Conservation (phyloP, 1,140 invertebrate species). For the Sitobion miscanthi region DNA sequence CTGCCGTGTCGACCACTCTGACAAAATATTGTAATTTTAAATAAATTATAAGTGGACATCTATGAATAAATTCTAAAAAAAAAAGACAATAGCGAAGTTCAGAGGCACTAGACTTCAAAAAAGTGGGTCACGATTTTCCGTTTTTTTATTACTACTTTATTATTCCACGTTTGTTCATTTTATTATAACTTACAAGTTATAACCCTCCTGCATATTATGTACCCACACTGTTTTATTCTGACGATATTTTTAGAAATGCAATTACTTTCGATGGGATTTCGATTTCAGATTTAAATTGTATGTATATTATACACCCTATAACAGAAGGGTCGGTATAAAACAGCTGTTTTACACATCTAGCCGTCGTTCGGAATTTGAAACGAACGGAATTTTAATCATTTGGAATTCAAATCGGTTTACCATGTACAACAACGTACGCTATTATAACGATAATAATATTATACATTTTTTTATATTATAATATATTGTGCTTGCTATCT, state of each 20-base stretch:
- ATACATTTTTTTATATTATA: background rate
- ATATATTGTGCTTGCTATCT: background rate
- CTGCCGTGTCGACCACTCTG: background rate
- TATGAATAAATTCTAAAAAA: background rate
- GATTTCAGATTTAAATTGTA: background rate
- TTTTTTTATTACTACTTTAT: background rate
- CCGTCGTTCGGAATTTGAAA: background rate
- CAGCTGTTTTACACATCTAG: background rate
- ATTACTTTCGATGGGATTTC: background rate
- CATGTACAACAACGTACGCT: background rate
- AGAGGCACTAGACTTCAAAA: background rate
- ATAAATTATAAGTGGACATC: background rate
- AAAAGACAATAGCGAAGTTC: background rate
- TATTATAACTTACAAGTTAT: background rate
- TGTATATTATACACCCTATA: background rate
- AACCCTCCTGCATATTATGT: background rate
- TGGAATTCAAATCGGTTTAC: background rate
- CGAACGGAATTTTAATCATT: background rate
- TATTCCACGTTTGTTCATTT: background rate
- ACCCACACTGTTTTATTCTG: background rate
- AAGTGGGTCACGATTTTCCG: background rate
- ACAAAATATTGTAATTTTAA: background rate
- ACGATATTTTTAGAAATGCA: background rate
- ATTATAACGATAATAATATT: background rate
- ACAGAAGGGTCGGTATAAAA: background rate